phyloP scores from a whole-genome alignment of 1,140 invertebrate species.

The Drosophila malerkotliana region DNA sequence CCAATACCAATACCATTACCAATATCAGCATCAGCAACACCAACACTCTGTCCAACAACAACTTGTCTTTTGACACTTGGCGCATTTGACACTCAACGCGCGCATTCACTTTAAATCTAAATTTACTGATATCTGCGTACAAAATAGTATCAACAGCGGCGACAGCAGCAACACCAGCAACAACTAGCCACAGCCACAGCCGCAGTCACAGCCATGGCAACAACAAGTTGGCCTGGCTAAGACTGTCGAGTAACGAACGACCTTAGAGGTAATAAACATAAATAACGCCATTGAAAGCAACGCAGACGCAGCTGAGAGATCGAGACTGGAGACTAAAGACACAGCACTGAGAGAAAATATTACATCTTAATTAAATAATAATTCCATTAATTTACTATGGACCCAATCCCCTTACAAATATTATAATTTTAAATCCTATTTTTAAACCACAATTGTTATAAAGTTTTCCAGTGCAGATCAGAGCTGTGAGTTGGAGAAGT shows the following conservation, averaged over 20 bases:
- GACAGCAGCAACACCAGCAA: constrained; percentile 69
- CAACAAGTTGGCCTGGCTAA: constrained; percentile 63
- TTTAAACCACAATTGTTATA: too few relatives aligned
- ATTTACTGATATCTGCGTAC: constrained; percentile 83
- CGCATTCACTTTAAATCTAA: constrained; percentile 83
- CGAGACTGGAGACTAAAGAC: constrained; percentile 49
- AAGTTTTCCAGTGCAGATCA: constrained; percentile 3
- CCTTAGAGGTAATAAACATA: constrained; percentile 83
- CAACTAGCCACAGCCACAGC: constrained; percentile 18
- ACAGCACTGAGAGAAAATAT: constrained; percentile 3
- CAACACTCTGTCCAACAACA: constrained; percentile 30
- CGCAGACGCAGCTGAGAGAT: constrained; percentile 63
- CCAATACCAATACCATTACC: constrained; percentile 26
- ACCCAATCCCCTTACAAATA: too few relatives aligned
- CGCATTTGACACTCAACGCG: constrained; percentile 83
- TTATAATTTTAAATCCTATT: neutral
- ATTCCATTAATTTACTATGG: neutral
- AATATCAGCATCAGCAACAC: constrained; percentile 20
- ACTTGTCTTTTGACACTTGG: constrained; percentile 78
- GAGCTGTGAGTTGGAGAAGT: constrained; percentile 24
- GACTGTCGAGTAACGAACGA: constrained; percentile 79
- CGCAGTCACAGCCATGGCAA: constrained; percentile 26
- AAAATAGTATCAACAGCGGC: constrained; percentile 81
- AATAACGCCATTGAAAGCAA: constrained; percentile 83
- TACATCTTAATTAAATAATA: neutral